These are phyloP conservation scores for Branchinecta lynchi DNA, from an alignment of 1,140 invertebrate species.

Conservation along the genomic window DNA sequence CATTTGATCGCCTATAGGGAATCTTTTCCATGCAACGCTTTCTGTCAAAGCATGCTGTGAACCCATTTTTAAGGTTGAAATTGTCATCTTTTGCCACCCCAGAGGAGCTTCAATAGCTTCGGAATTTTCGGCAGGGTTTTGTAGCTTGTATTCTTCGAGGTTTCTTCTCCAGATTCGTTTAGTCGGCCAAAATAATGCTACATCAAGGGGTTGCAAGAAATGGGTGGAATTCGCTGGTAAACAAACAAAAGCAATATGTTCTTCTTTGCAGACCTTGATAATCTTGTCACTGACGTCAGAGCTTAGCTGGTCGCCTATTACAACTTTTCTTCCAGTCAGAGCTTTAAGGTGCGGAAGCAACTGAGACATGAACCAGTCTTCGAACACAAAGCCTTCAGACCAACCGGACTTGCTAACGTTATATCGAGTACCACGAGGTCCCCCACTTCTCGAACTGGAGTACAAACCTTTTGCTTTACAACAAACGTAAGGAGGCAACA, in stretches of 20 bases:
- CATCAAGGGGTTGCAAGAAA: slow-evolving; percentile 24
- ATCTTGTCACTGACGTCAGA: slow-evolving; percentile 20
- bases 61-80: slow-evolving; percentile 2
- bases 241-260: slow-evolving; percentile 22
- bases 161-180: slow-evolving; percentile 22
- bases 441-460: slow-evolving; percentile 24
- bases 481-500: slow-evolving; percentile 24
- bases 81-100: slow-evolving; percentile 1
- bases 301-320: slow-evolving; percentile 23
- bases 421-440: slow-evolving; percentile 22
- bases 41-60: slow-evolving; percentile 8
- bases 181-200: slow-evolving; percentile 23
- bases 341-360: slow-evolving; percentile 18
- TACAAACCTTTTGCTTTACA: slow-evolving; percentile 24
- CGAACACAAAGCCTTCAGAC: slow-evolving; percentile 24
- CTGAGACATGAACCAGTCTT: slow-evolving; percentile 24
- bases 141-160: slow-evolving; percentile 16
- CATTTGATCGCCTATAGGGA: slow-evolving; percentile 4
- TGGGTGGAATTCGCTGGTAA: slow-evolving; percentile 24
- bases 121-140: background rate
- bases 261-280: slow-evolving; percentile 16
- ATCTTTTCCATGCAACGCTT: background rate
- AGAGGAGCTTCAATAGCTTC: background rate
- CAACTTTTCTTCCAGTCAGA: slow-evolving; percentile 19
- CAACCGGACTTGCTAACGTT: slow-evolving; percentile 24